phyloP scores from a whole-genome alignment of 2,797 vertebrate genomes.

The Rachycentron canadum region DNA sequence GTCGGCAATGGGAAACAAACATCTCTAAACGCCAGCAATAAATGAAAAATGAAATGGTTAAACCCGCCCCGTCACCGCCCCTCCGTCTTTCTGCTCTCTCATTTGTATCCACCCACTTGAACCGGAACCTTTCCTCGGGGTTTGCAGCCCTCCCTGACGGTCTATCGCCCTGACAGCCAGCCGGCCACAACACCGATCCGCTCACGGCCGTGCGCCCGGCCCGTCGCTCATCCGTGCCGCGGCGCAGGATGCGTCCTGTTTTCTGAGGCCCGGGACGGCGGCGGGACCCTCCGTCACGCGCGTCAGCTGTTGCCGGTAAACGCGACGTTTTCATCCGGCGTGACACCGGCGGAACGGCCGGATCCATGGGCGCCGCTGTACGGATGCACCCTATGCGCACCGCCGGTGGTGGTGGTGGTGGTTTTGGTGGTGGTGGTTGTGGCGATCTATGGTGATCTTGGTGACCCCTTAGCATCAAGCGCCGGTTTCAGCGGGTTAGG shows the following conservation, averaged over 20 bases:
- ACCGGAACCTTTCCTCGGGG: constrained; percentile 67
- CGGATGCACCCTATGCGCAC: constrained; percentile 40
- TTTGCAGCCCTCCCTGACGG: constrained; percentile 34
- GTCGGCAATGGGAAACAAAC: too few species aligned
- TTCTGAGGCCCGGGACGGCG: not conserved
- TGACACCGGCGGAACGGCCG: too few species aligned
- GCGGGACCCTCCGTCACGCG: not conserved
- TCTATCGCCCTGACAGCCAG: constrained; percentile 40
- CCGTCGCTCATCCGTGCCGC: not conserved
- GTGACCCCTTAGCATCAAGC: constrained; percentile 8
- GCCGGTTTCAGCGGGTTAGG: constrained; percentile 7
- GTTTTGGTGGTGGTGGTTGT: too few species aligned
- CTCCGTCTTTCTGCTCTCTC: not conserved
- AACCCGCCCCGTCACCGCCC: not conserved
- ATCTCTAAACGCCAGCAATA: not conserved
- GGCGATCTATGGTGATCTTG: constrained; percentile 38
- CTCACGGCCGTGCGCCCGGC: not conserved
- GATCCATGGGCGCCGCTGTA: constrained; percentile 22
- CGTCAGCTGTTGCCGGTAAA: constrained; percentile 3
- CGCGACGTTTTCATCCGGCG: constrained; percentile 11
- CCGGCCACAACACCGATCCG: constrained; percentile 3
- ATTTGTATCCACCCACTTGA: constrained; percentile 64
- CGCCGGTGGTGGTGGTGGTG: constrained; percentile 31
- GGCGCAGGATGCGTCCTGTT: constrained; percentile 9
- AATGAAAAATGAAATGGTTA: too few species aligned